A percentile compares a stretch with the other conserved stretches of the same genome.
Evolutionary conservation across 1,140 invertebrate genomes (phyloP).

Genomic region (Meloidogyne chitwoodi): DNA sequence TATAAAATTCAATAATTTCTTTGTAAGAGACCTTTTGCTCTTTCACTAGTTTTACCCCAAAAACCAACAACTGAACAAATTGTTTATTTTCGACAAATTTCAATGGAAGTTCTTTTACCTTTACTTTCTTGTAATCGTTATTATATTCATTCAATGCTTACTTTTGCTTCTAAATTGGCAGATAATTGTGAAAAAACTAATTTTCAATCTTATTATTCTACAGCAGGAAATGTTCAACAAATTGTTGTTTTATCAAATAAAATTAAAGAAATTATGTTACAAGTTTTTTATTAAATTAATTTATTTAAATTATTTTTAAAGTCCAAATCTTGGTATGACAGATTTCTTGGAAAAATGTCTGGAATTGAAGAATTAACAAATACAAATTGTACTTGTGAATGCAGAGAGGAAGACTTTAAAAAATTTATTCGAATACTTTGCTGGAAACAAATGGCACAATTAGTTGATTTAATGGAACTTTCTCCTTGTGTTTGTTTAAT

Average conservation of each 20-base stretch:
- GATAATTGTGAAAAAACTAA: slow-evolving; percentile 31
- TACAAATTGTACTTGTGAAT: slow-evolving; percentile 27
- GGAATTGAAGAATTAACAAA: slow-evolving; percentile 8
- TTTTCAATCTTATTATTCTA: slow-evolving; percentile 36
- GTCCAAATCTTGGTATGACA: background rate
- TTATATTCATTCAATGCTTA: slow-evolving; percentile 31
- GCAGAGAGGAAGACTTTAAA: slow-evolving; percentile 16
- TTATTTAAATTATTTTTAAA: background rate
- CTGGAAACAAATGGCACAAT: slow-evolving; percentile 8
- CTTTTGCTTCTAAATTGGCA: slow-evolving; percentile 23
- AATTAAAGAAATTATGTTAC: slow-evolving; percentile 37
- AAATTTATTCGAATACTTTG: slow-evolving; percentile 6
- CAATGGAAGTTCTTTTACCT: slow-evolving; percentile 32
- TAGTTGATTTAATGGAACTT: slow-evolving; percentile 14
- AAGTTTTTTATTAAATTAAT: slow-evolving; percentile 25
- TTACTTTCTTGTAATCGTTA: slow-evolving; percentile 48
- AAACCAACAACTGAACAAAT: slow-evolving; percentile 27
- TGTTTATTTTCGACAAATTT: slow-evolving; percentile 22
- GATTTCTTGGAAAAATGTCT: slow-evolving; percentile 7
- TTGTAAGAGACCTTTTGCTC: slow-evolving; percentile 49
- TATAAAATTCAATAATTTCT: background rate
- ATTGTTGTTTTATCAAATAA: slow-evolving; percentile 24
- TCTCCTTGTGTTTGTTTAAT: slow-evolving; percentile 18
- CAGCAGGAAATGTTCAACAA: slow-evolving; percentile 17
- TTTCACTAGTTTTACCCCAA: slow-evolving; percentile 38